Base-by-base conservation (phyloP, 2,888 invertebrate species). In the Chalcis sispes region DNA sequence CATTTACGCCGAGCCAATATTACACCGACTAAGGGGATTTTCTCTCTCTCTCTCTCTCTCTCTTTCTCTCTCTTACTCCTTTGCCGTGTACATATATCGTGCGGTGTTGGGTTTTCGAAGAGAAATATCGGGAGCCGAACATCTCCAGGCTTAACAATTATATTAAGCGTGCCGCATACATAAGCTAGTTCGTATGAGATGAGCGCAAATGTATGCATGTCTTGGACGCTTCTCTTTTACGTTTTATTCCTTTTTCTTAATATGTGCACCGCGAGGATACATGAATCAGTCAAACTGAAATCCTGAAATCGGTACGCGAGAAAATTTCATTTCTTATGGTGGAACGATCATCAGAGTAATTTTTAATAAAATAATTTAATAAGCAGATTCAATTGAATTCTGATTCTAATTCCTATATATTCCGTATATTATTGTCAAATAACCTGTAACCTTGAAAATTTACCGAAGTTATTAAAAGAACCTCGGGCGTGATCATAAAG, bases 61-160 rank as follows among this genome's bases (percentile, higher is more conserved):
- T n/a, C n/a, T n/a, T 64, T 32, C 46, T 27, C 42, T 8, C 25
- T 25, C 58, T 69, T 50, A 46, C n/a, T 8, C n/a, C 46, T 62
- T 20, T 67, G 75, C 42, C 36, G 23, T 46, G 32, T 46, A 46
- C 29, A 52, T 73, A 62, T 65, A 15, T 66, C 64, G 66, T 72
- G 74, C 79, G 78, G 56, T 46, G 62, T 69, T 69, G 61, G 54
- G 48, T 69, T 62, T 48, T 75, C 40, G 61, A 52, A 15, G 29
- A 40, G 20, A 61, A 42, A 50, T 27, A 40, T 58, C 27, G 46
- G 69, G 32, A 27, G 20, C 5, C 8, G 58, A 42, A 2, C 7
- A 18, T 42, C 32, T 48, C 56, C 18, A n/a, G 25, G 46, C 8
- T 23, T 29, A 48, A 70, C 69, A 59, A 59, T 73, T 73, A 58